Evolutionary conservation across 2,797 vertebrate genomes (phyloP).

Genomic region (Synanceia verrucosa): DNA sequence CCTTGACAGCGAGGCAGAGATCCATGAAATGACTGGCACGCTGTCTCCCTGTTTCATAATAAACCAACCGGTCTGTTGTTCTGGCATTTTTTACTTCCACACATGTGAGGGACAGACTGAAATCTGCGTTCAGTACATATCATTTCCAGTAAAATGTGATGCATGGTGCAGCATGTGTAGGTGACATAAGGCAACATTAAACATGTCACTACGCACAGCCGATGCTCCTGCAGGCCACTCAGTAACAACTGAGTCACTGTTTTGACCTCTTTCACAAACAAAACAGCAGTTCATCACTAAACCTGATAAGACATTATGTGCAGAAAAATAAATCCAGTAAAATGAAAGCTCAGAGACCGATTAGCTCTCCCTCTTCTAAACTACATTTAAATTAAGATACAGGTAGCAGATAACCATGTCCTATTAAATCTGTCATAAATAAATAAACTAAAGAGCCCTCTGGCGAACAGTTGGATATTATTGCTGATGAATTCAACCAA

Average conservation of each 20-base stretch:
- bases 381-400: background rate
- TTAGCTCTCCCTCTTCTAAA: background rate
- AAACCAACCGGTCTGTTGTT: conserved; percentile 42
- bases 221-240: background rate
- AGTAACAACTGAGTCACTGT: conserved; percentile 3
- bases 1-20: conserved; percentile 35
- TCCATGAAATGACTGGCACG: conserved; percentile 31
- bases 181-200: conserved; percentile 11
- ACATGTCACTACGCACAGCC: conserved; percentile 1
- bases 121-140: conserved; percentile 5
- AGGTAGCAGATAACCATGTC: background rate
- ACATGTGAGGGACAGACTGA: conserved; percentile 9
- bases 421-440: background rate
- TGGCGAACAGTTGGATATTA: background rate
- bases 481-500: background rate
- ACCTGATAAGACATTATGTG: background rate
- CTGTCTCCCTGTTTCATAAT: conserved; percentile 40
- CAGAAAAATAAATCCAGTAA: background rate
- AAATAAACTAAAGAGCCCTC: background rate
- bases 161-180: background rate
- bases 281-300: background rate
- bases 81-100: conserved; percentile 17
- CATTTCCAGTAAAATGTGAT: too few relatives aligned
- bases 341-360: background rate
- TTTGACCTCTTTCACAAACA: conserved; percentile 10